phyloP scores from a whole-genome alignment of 2,888 invertebrate genomes.

The Flexamia atlantica region DNA sequence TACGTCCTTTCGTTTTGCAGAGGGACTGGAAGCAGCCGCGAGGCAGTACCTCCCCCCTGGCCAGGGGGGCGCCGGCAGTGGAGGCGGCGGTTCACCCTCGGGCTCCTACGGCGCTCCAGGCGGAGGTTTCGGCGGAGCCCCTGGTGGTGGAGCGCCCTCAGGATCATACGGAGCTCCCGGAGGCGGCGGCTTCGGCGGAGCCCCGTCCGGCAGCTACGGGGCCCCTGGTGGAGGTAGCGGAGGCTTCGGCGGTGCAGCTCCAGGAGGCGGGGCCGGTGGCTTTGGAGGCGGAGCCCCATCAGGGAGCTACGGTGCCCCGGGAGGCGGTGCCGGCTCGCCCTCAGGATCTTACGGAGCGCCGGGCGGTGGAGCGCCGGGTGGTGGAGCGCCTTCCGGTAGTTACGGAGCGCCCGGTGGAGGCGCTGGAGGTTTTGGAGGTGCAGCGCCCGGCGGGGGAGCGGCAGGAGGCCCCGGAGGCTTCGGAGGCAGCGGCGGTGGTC shows the following conservation, averaged over 20 bases:
- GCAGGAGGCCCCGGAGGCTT: not conserved
- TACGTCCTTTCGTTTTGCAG: constrained; percentile 29
- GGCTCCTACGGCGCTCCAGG: constrained; percentile 18
- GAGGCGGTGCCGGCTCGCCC: constrained; percentile 50
- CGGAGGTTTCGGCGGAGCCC: constrained; percentile 4
- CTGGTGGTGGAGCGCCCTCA: not conserved
- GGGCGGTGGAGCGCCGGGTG: constrained; percentile 44
- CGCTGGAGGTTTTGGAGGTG: constrained; percentile 23
- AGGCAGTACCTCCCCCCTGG: constrained; percentile 59
- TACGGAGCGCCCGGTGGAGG: constrained; percentile 17
- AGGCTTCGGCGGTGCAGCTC: constrained; percentile 24
- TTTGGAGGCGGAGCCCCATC: not conserved
- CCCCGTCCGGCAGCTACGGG: constrained; percentile 20
- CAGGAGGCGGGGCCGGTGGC: constrained; percentile 42
- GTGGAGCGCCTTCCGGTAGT: constrained; percentile 44
- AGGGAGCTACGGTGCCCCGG: constrained; percentile 32
- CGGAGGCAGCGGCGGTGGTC: constrained; percentile 16
- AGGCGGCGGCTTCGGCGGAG: constrained; percentile 28
- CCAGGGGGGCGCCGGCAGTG: constrained; percentile 49
- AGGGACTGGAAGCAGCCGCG: constrained; percentile 56
- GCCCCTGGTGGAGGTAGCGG: constrained; percentile 5
- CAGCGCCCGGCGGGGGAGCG: constrained; percentile 37
- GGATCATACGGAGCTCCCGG: not conserved
- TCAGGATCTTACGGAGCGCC: constrained; percentile 57
- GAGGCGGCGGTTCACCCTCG: constrained; percentile 32